phyloP scores from a whole-genome alignment of 2,888 invertebrate species.

The Microctonus aethiopoides region DNA sequence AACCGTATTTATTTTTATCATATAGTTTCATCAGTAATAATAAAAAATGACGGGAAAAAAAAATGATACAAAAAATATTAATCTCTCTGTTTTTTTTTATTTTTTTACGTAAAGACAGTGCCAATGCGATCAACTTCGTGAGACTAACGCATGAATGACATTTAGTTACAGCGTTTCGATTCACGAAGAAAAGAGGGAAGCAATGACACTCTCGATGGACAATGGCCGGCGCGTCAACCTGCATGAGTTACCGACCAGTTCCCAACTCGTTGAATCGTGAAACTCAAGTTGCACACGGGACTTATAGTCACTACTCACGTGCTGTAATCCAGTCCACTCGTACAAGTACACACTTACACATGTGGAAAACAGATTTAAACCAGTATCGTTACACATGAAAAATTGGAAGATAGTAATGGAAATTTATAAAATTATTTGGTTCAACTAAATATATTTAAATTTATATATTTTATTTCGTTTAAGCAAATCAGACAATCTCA shows the following conservation, averaged over 20 bases:
- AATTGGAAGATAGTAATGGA: background rate
- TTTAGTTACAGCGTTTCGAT: conserved; percentile 9
- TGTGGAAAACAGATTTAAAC: conserved; percentile 5
- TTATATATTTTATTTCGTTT: conserved; percentile 44
- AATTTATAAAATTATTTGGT: conserved; percentile 49
- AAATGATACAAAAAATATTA: background rate
- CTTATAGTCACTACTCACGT: conserved; percentile 21
- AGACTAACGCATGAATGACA: background rate
- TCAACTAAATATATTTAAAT: conserved; percentile 12
- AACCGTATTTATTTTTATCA: no score
- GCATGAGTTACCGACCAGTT: conserved; percentile 57
- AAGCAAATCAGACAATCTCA: conserved; percentile 51
- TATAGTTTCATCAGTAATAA: background rate
- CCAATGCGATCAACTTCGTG: background rate
- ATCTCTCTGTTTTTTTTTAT: background rate
- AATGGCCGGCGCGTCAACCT: conserved; percentile 55
- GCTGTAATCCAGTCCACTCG: background rate
- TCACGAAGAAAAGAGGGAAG: conserved; percentile 33
- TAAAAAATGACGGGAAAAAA: background rate
- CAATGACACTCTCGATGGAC: conserved; percentile 47
- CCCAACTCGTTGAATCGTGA: conserved; percentile 13
- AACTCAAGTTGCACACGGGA: conserved; percentile 23
- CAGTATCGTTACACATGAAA: background rate
- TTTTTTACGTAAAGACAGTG: background rate
- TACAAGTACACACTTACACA: background rate